phyloP scores from a whole-genome alignment of 2,888 invertebrate genomes.

The Acronicta psi region DNA sequence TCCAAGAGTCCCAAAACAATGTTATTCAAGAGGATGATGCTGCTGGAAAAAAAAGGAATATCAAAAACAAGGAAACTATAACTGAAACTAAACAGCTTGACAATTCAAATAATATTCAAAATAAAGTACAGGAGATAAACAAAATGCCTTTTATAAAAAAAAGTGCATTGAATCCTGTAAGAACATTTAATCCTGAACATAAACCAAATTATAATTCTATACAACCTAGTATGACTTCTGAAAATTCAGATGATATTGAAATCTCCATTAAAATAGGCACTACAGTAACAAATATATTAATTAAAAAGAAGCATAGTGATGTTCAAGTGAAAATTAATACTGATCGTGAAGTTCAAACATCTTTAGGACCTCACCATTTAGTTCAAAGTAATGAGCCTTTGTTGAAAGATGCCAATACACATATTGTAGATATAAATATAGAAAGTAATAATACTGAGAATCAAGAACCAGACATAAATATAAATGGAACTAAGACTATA shows the following conservation, averaged over 20 bases:
- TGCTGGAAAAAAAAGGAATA: slow-evolving; percentile 7
- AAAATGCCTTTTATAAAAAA: slow-evolving; percentile 74
- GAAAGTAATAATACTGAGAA: slow-evolving; percentile 37
- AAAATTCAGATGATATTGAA: slow-evolving; percentile 74
- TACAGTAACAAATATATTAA: slow-evolving; percentile 76
- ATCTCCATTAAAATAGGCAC: slow-evolving; percentile 81
- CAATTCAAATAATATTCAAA: slow-evolving; percentile 23
- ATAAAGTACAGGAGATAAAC: slow-evolving; percentile 5
- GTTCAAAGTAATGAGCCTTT: slow-evolving; percentile 40
- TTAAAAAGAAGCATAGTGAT: slow-evolving; percentile 78
- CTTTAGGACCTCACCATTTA: slow-evolving; percentile 58
- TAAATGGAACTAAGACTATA: slow-evolving; percentile 20
- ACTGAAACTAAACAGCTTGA: slow-evolving; percentile 3
- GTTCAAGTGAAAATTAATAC: slow-evolving; percentile 74
- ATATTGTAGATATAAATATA: slow-evolving; percentile 58
- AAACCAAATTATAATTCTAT: slow-evolving; percentile 52
- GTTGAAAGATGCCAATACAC: slow-evolving; percentile 41
- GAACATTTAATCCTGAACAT: slow-evolving; percentile 33
- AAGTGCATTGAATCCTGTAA: slow-evolving; percentile 60
- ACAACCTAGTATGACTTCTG: slow-evolving; percentile 38
- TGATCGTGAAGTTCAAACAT: slow-evolving; percentile 78
- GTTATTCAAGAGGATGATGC: slow-evolving; percentile 10
- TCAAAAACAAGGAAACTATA: slow-evolving; percentile 5
- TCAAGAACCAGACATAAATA: slow-evolving; percentile 32
- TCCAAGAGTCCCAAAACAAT: slow-evolving; percentile 3